These are phyloP conservation scores for Drosophila vallismaia DNA, from an alignment of 2,888 invertebrate species.

Conservation along the genomic window DNA sequence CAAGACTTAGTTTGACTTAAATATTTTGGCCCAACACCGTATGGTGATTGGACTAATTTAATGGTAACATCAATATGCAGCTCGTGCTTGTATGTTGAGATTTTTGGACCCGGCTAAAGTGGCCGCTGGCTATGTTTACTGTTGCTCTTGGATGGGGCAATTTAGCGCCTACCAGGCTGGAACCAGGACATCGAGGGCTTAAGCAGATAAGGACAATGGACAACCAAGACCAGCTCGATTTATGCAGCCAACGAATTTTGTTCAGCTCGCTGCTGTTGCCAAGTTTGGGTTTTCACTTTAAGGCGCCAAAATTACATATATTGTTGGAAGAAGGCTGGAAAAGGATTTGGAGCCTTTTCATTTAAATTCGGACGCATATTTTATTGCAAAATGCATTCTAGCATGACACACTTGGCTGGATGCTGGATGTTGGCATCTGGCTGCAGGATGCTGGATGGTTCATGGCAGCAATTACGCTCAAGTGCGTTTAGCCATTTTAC, in stretches of 20 bases:
- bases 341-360: constrained; percentile 49
- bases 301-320: constrained; percentile 30
- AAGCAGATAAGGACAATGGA: constrained; percentile 52
- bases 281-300: constrained; percentile 48
- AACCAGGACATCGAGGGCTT: constrained; percentile 30
- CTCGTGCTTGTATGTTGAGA: constrained; percentile 25
- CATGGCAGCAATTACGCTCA: constrained; percentile 74
- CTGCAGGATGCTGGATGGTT: constrained; percentile 30
- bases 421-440: constrained; percentile 17
- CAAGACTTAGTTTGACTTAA: background rate
- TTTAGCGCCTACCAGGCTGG: constrained; percentile 62
- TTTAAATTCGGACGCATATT: constrained; percentile 74
- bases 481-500: constrained; percentile 69
- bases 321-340: constrained; percentile 3
- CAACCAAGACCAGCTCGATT: constrained; percentile 58
- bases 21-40: constrained; percentile 28
- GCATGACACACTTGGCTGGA: constrained; percentile 50
- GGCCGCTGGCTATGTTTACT: constrained; percentile 45
- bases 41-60: constrained; percentile 52
- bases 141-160: constrained; percentile 39
- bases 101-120: constrained; percentile 50
- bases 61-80: constrained; percentile 42
- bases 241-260: constrained; percentile 55
- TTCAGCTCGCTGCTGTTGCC: constrained; percentile 44
- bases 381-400: constrained; percentile 62